Evolutionary conservation across 2,113 vertebrate genomes (phyloP).

Genomic region (Ellobius talpinus): DNA sequence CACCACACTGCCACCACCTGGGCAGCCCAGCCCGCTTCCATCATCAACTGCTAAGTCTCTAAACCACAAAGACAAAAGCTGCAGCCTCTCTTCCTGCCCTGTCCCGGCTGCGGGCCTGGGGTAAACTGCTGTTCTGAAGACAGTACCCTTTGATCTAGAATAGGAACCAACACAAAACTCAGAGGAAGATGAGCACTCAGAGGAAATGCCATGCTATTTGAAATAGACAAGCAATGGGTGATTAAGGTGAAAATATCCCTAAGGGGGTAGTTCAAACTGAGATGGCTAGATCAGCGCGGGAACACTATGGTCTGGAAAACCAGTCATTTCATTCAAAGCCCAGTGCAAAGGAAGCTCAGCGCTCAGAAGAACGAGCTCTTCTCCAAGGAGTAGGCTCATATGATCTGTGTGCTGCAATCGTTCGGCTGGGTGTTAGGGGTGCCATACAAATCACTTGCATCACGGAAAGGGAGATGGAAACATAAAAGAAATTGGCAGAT

Average conservation of each 20-base stretch:
- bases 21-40: neutral
- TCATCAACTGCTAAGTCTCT: neutral
- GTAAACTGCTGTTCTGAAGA: neutral
- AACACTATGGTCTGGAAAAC: slow-evolving; percentile 20
- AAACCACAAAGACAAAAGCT: neutral
- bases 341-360: neutral
- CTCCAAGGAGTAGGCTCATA: neutral
- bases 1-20: neutral
- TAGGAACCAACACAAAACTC: slow-evolving; percentile 15
- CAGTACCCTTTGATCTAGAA: slow-evolving; percentile 12
- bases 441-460: neutral
- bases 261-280: neutral
- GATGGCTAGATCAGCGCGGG: neutral
- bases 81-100: neutral
- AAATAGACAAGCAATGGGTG: slow-evolving; percentile 42
- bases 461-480: slow-evolving; percentile 5
- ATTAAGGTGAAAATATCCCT: slow-evolving; percentile 48
- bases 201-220: slow-evolving; percentile 27
- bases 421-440: neutral
- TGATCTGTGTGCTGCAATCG: neutral
- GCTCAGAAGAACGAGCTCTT: neutral
- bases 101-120: neutral
- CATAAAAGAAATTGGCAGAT: slow-evolving; percentile 36
- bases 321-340: neutral
- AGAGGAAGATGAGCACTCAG: neutral